Evolutionary conservation across 2,113 vertebrate genomes (phyloP).

Genomic region (Neolamprologus sp.): DNA sequence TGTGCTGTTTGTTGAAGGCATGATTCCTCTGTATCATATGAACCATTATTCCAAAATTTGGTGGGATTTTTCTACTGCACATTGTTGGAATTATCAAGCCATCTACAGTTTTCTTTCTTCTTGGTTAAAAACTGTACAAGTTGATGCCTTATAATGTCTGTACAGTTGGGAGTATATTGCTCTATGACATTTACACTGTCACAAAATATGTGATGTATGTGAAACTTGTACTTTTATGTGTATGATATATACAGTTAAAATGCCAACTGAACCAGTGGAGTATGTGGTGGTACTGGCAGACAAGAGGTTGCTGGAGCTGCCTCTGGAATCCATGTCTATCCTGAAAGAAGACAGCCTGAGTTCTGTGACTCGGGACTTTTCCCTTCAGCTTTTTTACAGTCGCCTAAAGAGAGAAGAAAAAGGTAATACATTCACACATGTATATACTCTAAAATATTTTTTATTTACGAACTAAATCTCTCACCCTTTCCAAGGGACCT

Average conservation of each 20-base stretch:
- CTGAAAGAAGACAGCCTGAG: slow-evolving; percentile 61
- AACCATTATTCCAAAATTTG: background rate
- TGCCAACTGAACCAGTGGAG: slow-evolving; percentile 43
- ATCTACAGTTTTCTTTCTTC: background rate
- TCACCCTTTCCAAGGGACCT: background rate
- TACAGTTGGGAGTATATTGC: background rate
- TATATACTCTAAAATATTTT: background rate
- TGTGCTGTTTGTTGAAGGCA: background rate
- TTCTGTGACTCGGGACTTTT: slow-evolving; percentile 82
- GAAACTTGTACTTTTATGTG: background rate
- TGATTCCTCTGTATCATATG: background rate
- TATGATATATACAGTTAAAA: background rate
- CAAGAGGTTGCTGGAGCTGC: slow-evolving; percentile 72
- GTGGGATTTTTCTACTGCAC: background rate
- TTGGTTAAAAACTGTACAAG: background rate
- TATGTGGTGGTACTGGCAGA: slow-evolving; percentile 76
- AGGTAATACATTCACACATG: slow-evolving; percentile 49
- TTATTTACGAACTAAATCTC: background rate
- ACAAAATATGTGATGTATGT: background rate
- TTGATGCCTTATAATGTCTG: background rate
- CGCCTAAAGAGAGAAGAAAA: slow-evolving; percentile 61
- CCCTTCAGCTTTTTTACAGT: slow-evolving; percentile 77
- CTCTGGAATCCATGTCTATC: slow-evolving; percentile 75
- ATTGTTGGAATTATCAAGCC: background rate
- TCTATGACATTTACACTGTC: background rate